phyloP scores from a whole-genome alignment of 2,113 vertebrate species.

The Actenoides lindsayi region DNA sequence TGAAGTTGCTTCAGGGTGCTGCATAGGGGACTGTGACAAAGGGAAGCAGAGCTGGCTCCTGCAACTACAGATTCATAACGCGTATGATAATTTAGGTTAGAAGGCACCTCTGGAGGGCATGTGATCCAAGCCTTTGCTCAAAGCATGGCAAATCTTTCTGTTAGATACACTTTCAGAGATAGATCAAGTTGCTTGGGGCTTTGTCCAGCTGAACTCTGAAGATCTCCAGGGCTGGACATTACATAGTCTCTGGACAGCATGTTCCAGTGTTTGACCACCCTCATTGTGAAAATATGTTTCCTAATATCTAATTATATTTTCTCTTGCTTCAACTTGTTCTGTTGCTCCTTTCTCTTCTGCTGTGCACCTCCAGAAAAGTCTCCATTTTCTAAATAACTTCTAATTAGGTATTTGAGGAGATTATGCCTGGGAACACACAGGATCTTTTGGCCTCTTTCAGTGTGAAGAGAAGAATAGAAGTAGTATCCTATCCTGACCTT shows the following conservation, averaged over 20 bases:
- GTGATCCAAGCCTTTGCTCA: background rate
- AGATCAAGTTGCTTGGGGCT: background rate
- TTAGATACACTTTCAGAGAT: background rate
- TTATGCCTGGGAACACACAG: background rate
- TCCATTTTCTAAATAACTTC: background rate
- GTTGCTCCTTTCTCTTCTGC: background rate
- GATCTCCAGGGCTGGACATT: background rate
- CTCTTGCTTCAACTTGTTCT: conserved; percentile 15
- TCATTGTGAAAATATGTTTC: conserved; percentile 38
- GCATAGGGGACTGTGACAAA: background rate
- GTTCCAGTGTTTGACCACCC: conserved; percentile 28
- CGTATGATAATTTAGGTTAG: background rate
- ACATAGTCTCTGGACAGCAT: conserved; percentile 3
- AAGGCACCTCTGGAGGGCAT: background rate
- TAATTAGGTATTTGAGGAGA: background rate
- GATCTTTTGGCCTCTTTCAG: background rate
- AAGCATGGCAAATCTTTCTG: background rate
- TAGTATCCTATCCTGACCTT: background rate
- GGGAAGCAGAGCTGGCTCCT: background rate
- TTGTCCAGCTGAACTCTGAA: background rate
- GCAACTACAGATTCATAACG: background rate
- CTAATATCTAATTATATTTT: conserved; percentile 35
- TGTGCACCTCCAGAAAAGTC: background rate
- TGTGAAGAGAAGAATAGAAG: background rate
- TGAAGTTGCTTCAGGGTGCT: background rate